Base-by-base conservation (phyloP, 64 coral and sea anemone genomes). In the Acropora tenuis region DNA sequence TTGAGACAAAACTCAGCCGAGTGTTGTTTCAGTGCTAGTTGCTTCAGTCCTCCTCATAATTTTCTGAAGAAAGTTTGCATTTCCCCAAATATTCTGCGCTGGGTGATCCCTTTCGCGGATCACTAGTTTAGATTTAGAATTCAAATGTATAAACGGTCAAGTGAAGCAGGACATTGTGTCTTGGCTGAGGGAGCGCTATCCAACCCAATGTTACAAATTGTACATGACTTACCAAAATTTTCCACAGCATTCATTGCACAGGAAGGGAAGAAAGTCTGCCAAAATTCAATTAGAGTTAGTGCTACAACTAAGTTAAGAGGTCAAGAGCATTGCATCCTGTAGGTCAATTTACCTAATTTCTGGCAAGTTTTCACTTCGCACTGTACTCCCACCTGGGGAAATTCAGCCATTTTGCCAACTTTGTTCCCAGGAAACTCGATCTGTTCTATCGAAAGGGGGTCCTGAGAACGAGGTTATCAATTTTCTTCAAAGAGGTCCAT, bases 201-300 rank as follows among this genome's bases (percentile, higher is more conserved):
- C 20, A 30, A 30, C 30, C 30, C 30, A 30, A 30, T 30, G 30
- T 30, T 30, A 30, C 30, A 30, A 30, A 30, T 30, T 30, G 30
- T 30, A 30, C 30, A 30, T 30, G 30, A 77, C 92, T 83, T 90
- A 98, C 96, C 96, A 98, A 82, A 93, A 98, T 10, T 82, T 90
- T 48, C 87, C 69, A 84, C 42, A 89, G 52, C 96, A 98, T 7
- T 83, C 93, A 78, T 69, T 95, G 74, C 96, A 98, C 3, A 58
- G 44, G 92, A 98, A 95, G 65, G 96, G 96, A 12, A 98, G 82
- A 90, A 98, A 98, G 82, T 98, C 96, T 98, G 78, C 7, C 86
- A 92, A 82, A 41, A 74, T 8, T 42, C 72, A 74, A 41, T 30
- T 41, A 42, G 10, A 55, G 11, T 19, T 44, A 43, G 41, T 73